A percentile compares a stretch with the other conserved stretches of the same genome.
phyloP scores from a whole-genome alignment of 1,140 invertebrate genomes.

The Hyles vespertilio region DNA sequence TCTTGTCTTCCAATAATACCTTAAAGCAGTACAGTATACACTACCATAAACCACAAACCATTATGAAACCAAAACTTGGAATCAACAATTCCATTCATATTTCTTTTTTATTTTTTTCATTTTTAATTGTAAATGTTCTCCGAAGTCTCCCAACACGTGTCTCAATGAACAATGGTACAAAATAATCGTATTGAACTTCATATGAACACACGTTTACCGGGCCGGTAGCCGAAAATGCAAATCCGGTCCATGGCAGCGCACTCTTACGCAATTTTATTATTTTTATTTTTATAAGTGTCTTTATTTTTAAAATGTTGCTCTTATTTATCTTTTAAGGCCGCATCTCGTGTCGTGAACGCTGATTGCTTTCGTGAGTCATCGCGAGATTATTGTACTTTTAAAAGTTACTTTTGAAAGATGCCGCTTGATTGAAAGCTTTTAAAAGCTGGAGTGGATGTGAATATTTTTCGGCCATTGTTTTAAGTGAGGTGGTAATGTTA shows the following conservation, averaged over 20 bases:
- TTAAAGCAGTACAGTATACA: too few relatives aligned
- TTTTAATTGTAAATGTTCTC: too few relatives aligned
- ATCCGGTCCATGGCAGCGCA: constrained; percentile 21
- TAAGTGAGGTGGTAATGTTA: constrained; percentile 3
- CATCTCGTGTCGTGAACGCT: constrained; percentile 41
- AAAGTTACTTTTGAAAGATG: constrained; percentile 19
- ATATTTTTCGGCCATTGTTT: constrained; percentile 1
- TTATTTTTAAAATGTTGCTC: constrained; percentile 31
- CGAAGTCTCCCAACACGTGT: too few relatives aligned
- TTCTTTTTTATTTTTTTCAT: too few relatives aligned
- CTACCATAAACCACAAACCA: too few relatives aligned
- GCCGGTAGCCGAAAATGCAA: constrained; percentile 45
- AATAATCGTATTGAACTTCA: too few relatives aligned
- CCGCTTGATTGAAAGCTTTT: constrained; percentile 55
- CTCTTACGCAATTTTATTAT: constrained; percentile 33
- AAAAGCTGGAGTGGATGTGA: constrained; percentile 19
- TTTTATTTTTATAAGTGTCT: constrained; percentile 21
- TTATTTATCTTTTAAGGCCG: constrained; percentile 44
- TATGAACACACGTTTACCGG: not conserved
- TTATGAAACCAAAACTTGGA: too few relatives aligned
- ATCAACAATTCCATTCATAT: too few relatives aligned
- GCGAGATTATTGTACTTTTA: constrained; percentile 54
- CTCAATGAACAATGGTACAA: too few relatives aligned
- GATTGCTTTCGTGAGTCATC: constrained; percentile 59
- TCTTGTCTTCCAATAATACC: too few relatives aligned